Evolutionary conservation across 2,797 vertebrate species (phyloP), one percentile per base, ranked within the genome.

Genomic region (Sebastes kiyomatsui): DNA sequence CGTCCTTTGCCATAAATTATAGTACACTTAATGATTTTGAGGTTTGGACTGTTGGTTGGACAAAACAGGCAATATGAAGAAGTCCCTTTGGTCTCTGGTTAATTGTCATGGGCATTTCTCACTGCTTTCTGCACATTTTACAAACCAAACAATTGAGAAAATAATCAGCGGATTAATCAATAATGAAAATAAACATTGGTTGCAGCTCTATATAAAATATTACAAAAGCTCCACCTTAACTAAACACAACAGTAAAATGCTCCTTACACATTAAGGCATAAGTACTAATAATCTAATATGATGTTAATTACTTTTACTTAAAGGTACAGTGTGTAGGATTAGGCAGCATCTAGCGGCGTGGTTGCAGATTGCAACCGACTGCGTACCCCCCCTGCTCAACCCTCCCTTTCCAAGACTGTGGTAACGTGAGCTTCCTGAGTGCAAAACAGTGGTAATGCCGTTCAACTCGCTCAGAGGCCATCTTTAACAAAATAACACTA

Each of bases 321-420:
- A 62, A 52, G 46, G 46, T 20, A 18, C 46, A 20, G 18, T 52
- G 46, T 52, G 46, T 52, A 52, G 20, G 46, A 52, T n/a, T n/a
- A 8, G 46, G 46, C 20, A 9, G 46, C 18, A 52, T n/a, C 7
- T 20, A 52, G 46, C 8, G 12, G 38, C 6, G 46, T 20, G 46
- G 46, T n/a, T 52, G 46, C 49, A 52, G 20, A 52, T 52, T 42
- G 13, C 38, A 42, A 42, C 38, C 20, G 2, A 18, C 42, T 46
- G 42, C 3, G 42, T 18, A 3, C 12, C 4, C 11, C 4, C 14
- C 14, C 38, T 0, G 6, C 42, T 46, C 42, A 46, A 16, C 0
- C 42, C 6, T 46, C 42, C 3, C 16, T 42, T 42, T 42, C 38
- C 38, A 42, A 42, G 38, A 42, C 38, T 42, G 38, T 42, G 38